Percentiles rank a stretch among this genome's conserved stretches.
These are phyloP conservation scores for Drosophila leontia DNA, from an alignment of 1,140 invertebrate species.

Conservation along the genomic window DNA sequence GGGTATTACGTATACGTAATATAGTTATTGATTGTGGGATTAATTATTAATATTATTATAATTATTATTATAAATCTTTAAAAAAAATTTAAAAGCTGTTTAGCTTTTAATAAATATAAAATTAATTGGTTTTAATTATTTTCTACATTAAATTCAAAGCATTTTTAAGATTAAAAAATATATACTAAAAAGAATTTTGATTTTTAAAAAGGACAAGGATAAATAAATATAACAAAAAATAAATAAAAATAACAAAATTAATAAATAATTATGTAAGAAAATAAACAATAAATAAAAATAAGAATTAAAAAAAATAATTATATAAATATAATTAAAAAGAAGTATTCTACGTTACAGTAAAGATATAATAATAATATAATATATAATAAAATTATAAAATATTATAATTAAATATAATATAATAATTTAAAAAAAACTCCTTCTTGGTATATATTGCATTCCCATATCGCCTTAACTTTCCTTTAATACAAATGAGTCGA, in stretches of 20 bases:
- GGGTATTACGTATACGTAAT: neutral
- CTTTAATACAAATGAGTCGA: neutral
- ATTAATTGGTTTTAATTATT: neutral
- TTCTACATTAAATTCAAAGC: neutral
- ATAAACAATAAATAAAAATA: neutral
- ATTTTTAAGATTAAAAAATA: neutral
- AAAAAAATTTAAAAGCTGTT: neutral
- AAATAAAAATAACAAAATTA: too few relatives aligned
- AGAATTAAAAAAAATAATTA: neutral
- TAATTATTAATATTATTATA: neutral
- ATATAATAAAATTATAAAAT: too few relatives aligned
- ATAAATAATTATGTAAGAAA: neutral
- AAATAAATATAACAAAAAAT: neutral
- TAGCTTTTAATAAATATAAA: neutral
- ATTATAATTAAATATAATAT: too few relatives aligned
- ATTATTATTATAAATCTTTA: neutral
- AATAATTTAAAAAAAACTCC: too few relatives aligned
- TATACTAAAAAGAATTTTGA: neutral
- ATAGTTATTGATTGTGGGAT: neutral
- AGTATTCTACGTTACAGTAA: too few relatives aligned
- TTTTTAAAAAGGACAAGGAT: neutral
- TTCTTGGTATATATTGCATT: neutral
- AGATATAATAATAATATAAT: too few relatives aligned
- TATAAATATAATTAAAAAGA: neutral
- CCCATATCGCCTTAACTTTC: constrained; percentile 4